phyloP scores from a whole-genome alignment of 2,113 vertebrate species.

The Oncorhynchus mykiss region DNA sequence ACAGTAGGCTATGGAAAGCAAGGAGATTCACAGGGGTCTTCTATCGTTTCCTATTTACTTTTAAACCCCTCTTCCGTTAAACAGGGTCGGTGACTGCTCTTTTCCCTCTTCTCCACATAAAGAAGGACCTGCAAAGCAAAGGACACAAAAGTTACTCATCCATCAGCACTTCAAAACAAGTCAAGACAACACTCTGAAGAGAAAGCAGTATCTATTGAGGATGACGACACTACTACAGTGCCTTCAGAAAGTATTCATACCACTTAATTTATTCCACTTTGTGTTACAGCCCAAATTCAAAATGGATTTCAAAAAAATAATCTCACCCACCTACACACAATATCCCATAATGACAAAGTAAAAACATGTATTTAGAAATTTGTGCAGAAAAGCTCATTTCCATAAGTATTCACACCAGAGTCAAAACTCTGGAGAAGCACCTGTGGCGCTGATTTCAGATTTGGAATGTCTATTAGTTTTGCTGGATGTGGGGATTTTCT shows the following conservation, averaged over 20 bases:
- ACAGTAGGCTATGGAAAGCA: constrained; percentile 4
- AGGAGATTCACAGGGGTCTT: neutral
- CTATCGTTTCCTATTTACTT: neutral
- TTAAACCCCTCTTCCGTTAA: neutral
- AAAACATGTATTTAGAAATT: too few species aligned
- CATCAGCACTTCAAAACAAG: constrained; percentile 38
- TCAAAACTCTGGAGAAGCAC: neutral
- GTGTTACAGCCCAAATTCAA: constrained; percentile 33
- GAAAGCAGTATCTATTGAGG: neutral
- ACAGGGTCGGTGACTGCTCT: constrained; percentile 8
- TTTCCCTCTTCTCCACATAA: constrained; percentile 35
- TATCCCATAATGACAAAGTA: too few species aligned
- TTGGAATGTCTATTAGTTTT: too few species aligned
- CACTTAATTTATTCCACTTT: neutral
- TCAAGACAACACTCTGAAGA: constrained; percentile 23
- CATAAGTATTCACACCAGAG: too few species aligned
- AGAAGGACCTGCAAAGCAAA: constrained; percentile 55
- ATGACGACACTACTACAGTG: neutral
- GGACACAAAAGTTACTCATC: constrained; percentile 41
- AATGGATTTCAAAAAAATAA: neutral
- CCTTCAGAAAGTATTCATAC: constrained; percentile 10
- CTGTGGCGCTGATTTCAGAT: neutral
- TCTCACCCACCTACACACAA: too few species aligned
- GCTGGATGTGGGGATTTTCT: too few species aligned
- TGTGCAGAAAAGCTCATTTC: too few species aligned